Evolutionary conservation across 2,797 vertebrate species (phyloP), one percentile per base, ranked within the genome.

Genomic region (Sylvilagus floridanus): DNA sequence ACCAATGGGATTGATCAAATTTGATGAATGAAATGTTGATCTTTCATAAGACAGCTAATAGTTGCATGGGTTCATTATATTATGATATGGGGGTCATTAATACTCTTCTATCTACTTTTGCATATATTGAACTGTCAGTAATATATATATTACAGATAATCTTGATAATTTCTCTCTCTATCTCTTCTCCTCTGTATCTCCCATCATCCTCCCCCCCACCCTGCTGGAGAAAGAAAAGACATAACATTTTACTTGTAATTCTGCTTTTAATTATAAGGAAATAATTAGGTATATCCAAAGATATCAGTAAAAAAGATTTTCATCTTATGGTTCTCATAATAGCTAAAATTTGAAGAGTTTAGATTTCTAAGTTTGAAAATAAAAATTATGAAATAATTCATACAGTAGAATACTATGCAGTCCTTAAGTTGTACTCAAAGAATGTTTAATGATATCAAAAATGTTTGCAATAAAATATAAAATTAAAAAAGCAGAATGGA

Each of bases 401-500:
- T 90, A 62, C 1, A 28, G 19, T 71, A 76, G 32, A 92, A 89
- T 85, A 63, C 16, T 54, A 47, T 77, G 32, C 32, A 52, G 30
- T 84, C 68, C 68, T 76, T 76, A 84, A 69, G 85, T 85, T 94
- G 28, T 94, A 89, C 89, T 85, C 30, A 85, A 76, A 93, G 78
- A 52, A 37, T 79, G 57, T 63, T 54, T 60, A 88, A 62, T 91
- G 28, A 42, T 50, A 42, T 79, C 68, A 78, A 91, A 83, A 76
- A 86, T 84, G 35, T 42, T 84, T 37, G 54, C 83, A 90, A 69
- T 73, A 81, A 84, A 84, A 52, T 81, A 7, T 66, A 35, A 79
- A 60, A 4, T 75, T 50, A 22, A 76, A 79, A 86, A 57, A 47
- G 9, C 57, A 91, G 17, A 79, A 22, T 73, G 26, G 65, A 83